These are phyloP conservation scores for Peromyscus aztecus DNA, from an alignment of 2,797 vertebrate genomes.

Conservation along the genomic window DNA sequence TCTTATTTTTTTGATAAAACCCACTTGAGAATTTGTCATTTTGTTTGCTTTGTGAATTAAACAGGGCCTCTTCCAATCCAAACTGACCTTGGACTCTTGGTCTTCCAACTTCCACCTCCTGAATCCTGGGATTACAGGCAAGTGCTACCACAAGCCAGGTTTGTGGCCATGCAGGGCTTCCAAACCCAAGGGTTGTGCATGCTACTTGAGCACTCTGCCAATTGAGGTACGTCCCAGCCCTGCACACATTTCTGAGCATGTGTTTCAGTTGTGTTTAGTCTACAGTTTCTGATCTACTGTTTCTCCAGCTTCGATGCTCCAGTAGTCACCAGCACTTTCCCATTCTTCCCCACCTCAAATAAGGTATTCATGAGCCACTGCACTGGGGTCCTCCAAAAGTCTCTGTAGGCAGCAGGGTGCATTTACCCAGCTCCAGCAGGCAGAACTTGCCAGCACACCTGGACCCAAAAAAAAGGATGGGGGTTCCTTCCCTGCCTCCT, in stretches of 20 bases:
- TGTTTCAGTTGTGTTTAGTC: constrained; percentile 4
- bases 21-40: neutral
- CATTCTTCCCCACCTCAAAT: neutral
- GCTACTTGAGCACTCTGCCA: neutral
- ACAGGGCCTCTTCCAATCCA: neutral
- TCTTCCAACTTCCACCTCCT: neutral
- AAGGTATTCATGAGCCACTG: constrained; percentile 44
- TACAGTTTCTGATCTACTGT: neutral
- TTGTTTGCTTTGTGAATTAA: neutral
- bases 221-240: neutral
- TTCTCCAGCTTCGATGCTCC: neutral
- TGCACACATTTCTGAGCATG: constrained; percentile 30
- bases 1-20: constrained; percentile 41
- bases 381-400: neutral
- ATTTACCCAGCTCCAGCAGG: neutral
- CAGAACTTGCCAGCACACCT: constrained; percentile 61
- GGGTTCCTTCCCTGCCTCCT: constrained; percentile 67
- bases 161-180: neutral
- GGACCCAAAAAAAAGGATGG: constrained; percentile 45
- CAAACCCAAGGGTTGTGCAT: neutral
- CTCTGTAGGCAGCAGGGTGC: neutral
- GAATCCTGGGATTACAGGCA: neutral
- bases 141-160: no score
- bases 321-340: neutral
- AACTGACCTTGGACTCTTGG: neutral